Base-by-base conservation (phyloP, 64 coral and sea anemone species). In the Porites lutea region DNA sequence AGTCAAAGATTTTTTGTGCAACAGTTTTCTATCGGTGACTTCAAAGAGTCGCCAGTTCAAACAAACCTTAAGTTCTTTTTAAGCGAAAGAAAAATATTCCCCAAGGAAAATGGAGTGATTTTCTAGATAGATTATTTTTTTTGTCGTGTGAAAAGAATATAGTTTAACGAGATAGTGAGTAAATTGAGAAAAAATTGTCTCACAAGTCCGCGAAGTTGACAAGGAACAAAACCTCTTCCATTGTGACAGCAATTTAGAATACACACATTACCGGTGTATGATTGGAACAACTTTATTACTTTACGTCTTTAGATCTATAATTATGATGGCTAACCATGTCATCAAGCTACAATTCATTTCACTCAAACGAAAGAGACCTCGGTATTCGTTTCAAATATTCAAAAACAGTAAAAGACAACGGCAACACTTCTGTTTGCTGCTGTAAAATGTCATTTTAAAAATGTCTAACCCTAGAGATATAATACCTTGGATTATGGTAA, bases 41-140 rank as follows among this genome's bases (percentile, higher is more conserved):
- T 84, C 81, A 84, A 84, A 84, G 81, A 3, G 50, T 45, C 11
- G 13, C 46, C 10, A 84, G 52, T 69, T 69, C 81, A 84, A 84
- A 69, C 13, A 84, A 48, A 69, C 46, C 27, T 37, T 9, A 84
- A 51, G 46, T 68, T 68, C 64, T 50, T 69, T 22, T 65, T 2
- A 13, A 15, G 52, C n/a, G 59, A 51, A 66, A 65, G 14, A 48
- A 46, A 82, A 83, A 83, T 50, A 84, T 66, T 58, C 63, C 13
- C 45, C 46, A 21, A 6, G 7, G 18, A 64, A 84, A 60, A 52
- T 65, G 4, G 2, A 11, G 55, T 8, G 7, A 65, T 84, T n/a
- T 69, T 19, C 11, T 84, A 19, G 62, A 13, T 21, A 48, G 44
- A 83, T 65, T 49, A 18, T 4, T 22, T 15, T 65, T 16, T 62